Conservation (phyloP, 2,113 vertebrate genomes). For the Isichthys henryi region DNA sequence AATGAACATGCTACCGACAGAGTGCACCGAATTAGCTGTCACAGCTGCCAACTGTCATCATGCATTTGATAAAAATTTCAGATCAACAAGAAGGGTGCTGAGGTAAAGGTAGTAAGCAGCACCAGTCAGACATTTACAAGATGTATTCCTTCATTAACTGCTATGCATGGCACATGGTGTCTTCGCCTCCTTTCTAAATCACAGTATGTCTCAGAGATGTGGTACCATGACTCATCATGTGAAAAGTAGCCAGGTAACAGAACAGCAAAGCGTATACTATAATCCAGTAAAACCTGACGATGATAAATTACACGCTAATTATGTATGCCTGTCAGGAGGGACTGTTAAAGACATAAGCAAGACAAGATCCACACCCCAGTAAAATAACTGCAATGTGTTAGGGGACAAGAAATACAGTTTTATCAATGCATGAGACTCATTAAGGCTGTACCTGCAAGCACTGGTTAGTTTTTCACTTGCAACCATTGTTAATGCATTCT, state of each 20-base stretch:
- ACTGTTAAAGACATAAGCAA: not conserved
- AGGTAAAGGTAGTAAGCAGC: not conserved
- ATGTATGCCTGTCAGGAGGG: not conserved
- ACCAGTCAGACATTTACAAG: not conserved
- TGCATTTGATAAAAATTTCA: not conserved
- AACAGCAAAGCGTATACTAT: not conserved
- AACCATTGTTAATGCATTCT: not conserved
- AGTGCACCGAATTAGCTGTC: not conserved
- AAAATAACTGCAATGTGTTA: not conserved
- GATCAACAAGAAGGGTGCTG: not conserved
- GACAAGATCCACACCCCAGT: not conserved
- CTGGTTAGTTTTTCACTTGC: not conserved
- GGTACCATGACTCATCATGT: not conserved
- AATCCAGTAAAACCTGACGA: not conserved
- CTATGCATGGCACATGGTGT: not conserved
- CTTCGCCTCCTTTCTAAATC: not conserved
- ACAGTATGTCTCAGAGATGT: not conserved
- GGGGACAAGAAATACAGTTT: not conserved
- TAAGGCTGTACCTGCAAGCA: not conserved
- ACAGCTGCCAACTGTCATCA: not conserved
- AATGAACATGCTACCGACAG: not conserved
- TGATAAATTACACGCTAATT: not conserved
- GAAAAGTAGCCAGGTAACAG: not conserved
- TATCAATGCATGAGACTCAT: not conserved
- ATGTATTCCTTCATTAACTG: not conserved